phyloP scores from a whole-genome alignment of 2,113 vertebrate genomes.

The Mandrillus leucophaeus region DNA sequence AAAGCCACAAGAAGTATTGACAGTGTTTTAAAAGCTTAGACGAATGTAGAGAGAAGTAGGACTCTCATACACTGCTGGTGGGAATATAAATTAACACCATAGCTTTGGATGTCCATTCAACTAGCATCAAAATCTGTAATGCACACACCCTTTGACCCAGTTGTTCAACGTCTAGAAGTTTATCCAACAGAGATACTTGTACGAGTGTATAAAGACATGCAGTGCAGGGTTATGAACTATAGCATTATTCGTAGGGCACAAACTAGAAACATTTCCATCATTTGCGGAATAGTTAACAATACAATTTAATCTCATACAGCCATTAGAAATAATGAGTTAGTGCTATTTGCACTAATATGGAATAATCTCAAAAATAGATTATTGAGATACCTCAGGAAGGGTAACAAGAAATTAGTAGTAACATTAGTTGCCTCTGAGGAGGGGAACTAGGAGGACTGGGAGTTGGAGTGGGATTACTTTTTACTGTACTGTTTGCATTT shows the following conservation, averaged over 20 bases:
- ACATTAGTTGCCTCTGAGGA: neutral
- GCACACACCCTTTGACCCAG: neutral
- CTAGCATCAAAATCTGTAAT: neutral
- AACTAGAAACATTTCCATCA: neutral
- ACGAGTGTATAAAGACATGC: neutral
- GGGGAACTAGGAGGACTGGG: neutral
- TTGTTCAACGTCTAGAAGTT: neutral
- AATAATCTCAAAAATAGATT: conserved; percentile 11
- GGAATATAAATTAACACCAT: neutral
- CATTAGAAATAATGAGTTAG: conserved; percentile 48
- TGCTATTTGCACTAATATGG: neutral
- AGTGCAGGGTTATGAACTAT: neutral
- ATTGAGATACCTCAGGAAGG: conserved; percentile 16
- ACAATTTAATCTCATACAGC: conserved; percentile 18
- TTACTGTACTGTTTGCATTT: neutral
- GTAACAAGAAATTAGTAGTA: neutral
- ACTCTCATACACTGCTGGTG: neutral
- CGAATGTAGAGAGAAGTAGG: neutral
- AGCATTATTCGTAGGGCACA: neutral
- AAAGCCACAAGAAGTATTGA: neutral
- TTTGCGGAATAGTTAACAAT: neutral
- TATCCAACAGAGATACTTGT: neutral
- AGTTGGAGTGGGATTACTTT: neutral
- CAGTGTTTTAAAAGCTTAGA: neutral
- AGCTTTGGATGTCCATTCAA: neutral